Conservation (phyloP, 2,888 invertebrate genomes). For the Tanypteryx hageni region DNA sequence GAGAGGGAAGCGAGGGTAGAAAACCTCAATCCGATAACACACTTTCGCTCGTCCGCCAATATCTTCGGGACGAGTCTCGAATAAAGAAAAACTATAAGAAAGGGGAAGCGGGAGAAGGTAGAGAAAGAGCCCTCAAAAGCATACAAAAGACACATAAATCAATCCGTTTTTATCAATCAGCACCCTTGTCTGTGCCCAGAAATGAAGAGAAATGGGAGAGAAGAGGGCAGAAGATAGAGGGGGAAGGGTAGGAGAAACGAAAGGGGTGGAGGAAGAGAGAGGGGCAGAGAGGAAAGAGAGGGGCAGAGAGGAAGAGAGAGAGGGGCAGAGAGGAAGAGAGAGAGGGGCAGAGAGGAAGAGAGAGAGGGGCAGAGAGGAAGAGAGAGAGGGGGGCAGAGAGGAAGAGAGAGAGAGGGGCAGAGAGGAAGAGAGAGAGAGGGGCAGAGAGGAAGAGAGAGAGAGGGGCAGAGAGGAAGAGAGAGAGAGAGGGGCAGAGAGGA, state of each 20-base stretch:
- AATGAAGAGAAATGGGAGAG: slow-evolving; percentile 45
- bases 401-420: not conserved
- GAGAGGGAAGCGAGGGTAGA: not conserved
- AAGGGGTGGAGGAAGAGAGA: not conserved
- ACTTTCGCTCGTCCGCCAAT: not conserved
- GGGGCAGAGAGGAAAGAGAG: too few species aligned
- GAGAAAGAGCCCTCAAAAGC: not conserved
- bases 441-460: slow-evolving; percentile 29
- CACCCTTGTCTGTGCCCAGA: slow-evolving; percentile 31
- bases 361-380: not conserved
- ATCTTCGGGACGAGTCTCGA: not conserved
- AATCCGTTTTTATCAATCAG: slow-evolving; percentile 60
- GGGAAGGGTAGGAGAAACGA: not conserved
- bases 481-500: not conserved
- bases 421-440: too few species aligned
- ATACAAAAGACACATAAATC: slow-evolving; percentile 15
- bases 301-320: too few species aligned
- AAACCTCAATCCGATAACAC: slow-evolving; percentile 21
- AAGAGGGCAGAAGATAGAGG: not conserved
- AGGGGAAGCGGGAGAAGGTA: not conserved
- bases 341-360: not conserved
- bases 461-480: not conserved
- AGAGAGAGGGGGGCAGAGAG: not conserved
- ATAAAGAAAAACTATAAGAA: not conserved
- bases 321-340: slow-evolving; percentile 18